Evolutionary conservation across 92 coral and sea anemone genomes (phyloP), one percentile per base, ranked within the genome.

Genomic region (Blastomussa wellsi): DNA sequence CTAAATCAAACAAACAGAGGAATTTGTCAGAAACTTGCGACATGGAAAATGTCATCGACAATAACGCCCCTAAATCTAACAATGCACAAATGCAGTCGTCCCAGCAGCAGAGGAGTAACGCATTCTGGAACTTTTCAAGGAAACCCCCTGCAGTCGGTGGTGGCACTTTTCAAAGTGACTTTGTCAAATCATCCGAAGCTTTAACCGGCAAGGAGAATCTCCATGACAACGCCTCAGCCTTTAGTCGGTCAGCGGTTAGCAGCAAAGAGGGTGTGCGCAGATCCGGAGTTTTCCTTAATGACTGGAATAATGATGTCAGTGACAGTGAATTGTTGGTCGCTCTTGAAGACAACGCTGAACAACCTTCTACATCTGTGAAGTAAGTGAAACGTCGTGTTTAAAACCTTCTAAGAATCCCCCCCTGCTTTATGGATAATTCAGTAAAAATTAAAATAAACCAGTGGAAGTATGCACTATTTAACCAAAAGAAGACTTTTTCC

Each of bases 311-410:
- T 53, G 97, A 92, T 33, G 70, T 92, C 60, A 92, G 92, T 82
- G 97, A 94, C 84, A 35, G 84, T 13, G 95, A 94, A 59, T 67
- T 94, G 49, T 47, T 94, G 74, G 82, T 81, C 26, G 97, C 97
- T 7, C 53, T 92, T 87, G 92, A 92, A 71, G 57, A 37, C 44
- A 82, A 59, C 9, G 64, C 72, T 42, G 52, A 37, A 8, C 67
- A 26, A 39, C 19, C 89, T 68, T 44, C 42, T 22, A 36, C 81
- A 39, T 52, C 79, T 24, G 57, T 41, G 42, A 60, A 41, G 92
- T 89, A 60, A 86, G 92, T 67, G 53, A 16, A 24, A 37, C 65
- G 20, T 57, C 0, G 0, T 6, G 12, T 5, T 8, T 22, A n/a
- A n/a, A n/a, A n/a, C n/a, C n/a, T n/a, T n/a, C n/a, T n/a, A n/a